phyloP scores from a whole-genome alignment of 1,140 invertebrate species.

The Cherax destructor region DNA sequence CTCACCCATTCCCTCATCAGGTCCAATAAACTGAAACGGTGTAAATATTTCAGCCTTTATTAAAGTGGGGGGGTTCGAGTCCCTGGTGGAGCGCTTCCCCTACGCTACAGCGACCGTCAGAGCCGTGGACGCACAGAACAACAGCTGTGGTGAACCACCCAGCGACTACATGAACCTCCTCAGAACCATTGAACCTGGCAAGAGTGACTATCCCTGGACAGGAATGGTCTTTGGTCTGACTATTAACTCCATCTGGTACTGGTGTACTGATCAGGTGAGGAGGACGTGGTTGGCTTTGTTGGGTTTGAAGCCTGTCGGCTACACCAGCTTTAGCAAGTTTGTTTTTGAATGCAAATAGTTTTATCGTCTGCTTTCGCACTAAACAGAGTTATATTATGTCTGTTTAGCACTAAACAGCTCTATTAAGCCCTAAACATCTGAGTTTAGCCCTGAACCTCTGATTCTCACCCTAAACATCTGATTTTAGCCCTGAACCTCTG shows the following conservation, averaged over 20 bases:
- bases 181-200: constrained; percentile 73
- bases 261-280: constrained; percentile 78
- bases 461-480: too few relatives aligned
- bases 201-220: constrained; percentile 78
- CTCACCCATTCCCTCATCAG: too few relatives aligned
- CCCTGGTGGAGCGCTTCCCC: constrained; percentile 75
- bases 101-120: constrained; percentile 47
- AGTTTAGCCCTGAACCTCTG: too few relatives aligned
- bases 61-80: constrained; percentile 77
- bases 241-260: constrained; percentile 79
- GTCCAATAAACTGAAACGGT: too few relatives aligned
- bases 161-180: constrained; percentile 77
- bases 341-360: too few relatives aligned
- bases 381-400: too few relatives aligned
- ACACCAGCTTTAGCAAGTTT: neutral
- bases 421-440: too few relatives aligned
- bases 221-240: constrained; percentile 77
- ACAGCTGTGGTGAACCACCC: constrained; percentile 74
- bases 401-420: too few relatives aligned
- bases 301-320: too few relatives aligned
- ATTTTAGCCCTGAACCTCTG: too few relatives aligned
- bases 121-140: constrained; percentile 66
- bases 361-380: too few relatives aligned
- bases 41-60: constrained; percentile 75
- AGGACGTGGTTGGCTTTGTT: neutral